Percentiles rank a stretch among this genome's conserved stretches.
Evolutionary conservation across 1,140 invertebrate species (phyloP).

Genomic region (Nixonia krombeini): DNA sequence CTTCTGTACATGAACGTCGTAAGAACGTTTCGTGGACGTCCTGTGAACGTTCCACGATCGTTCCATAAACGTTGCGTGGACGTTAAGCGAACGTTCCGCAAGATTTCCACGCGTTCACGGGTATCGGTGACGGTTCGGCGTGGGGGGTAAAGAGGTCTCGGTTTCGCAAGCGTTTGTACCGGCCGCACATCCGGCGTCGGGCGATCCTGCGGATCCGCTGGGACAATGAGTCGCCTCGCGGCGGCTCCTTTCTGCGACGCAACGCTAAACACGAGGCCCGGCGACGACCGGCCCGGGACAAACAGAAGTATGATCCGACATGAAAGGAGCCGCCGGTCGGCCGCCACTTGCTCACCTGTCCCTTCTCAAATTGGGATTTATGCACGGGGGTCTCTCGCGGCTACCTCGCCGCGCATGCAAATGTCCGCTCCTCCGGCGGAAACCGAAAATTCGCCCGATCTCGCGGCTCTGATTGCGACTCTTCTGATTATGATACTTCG

Average conservation of each 20-base stretch:
- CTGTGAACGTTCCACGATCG: too few relatives aligned
- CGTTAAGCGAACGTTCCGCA: constrained; percentile 12
- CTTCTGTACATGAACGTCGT: too few relatives aligned
- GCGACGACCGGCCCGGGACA: constrained; percentile 37
- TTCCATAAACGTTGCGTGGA: too few relatives aligned
- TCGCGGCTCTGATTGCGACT: too few relatives aligned
- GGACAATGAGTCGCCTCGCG: constrained; percentile 33
- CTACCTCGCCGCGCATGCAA: constrained; percentile 36
- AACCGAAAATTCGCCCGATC: not conserved
- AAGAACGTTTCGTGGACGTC: too few relatives aligned
- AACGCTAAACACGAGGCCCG: constrained; percentile 38
- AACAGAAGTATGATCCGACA: constrained; percentile 54
- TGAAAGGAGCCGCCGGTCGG: constrained; percentile 39
- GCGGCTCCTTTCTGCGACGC: constrained; percentile 42
- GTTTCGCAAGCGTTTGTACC: constrained; percentile 20
- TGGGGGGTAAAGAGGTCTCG: constrained; percentile 15
- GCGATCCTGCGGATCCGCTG: constrained; percentile 34
- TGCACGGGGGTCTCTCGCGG: constrained; percentile 29
- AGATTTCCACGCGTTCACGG: constrained; percentile 23
- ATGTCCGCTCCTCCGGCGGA: not conserved
- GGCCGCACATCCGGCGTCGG: constrained; percentile 43
- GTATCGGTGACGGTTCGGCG: constrained; percentile 9
- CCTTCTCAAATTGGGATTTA: constrained; percentile 51
- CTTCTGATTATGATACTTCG: too few relatives aligned
- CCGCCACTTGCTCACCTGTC: constrained; percentile 49